Conservation (phyloP, 2,113 vertebrate species). For the Cinclus mexicanus region DNA sequence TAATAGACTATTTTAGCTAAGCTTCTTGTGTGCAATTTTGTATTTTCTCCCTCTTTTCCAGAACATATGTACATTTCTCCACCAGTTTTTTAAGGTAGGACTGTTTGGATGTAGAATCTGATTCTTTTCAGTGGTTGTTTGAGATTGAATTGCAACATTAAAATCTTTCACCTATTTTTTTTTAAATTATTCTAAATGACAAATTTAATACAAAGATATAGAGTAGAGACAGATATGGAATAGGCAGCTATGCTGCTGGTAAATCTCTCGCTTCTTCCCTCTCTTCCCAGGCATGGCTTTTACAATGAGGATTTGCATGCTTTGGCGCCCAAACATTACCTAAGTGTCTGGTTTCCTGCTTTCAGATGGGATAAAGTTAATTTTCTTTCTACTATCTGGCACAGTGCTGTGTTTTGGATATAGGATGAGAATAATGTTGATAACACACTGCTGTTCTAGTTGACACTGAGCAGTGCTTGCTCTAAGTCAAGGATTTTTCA, state of each 20-base stretch:
- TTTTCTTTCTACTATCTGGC: not conserved
- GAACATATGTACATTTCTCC: not conserved
- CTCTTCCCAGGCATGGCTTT: not conserved
- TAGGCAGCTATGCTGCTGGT: not conserved
- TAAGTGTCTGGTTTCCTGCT: not conserved
- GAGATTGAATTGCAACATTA: not conserved
- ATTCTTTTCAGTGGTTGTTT: not conserved
- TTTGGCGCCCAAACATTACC: not conserved
- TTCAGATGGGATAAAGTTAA: not conserved
- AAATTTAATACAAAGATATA: not conserved
- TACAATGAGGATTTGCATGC: not conserved
- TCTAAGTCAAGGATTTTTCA: not conserved
- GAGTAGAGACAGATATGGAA: not conserved
- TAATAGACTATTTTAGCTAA: not conserved
- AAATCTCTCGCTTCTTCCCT: not conserved
- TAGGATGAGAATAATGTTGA: not conserved
- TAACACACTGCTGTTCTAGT: not conserved
- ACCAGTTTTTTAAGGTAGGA: not conserved
- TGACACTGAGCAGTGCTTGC: not conserved
- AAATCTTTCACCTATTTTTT: not conserved
- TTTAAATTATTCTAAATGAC: not conserved
- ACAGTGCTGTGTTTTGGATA: not conserved
- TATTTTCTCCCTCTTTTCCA: not conserved
- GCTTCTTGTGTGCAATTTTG: not conserved
- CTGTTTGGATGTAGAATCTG: not conserved